Conservation (phyloP, 1,140 invertebrate species). For the Thrips palmi region DNA sequence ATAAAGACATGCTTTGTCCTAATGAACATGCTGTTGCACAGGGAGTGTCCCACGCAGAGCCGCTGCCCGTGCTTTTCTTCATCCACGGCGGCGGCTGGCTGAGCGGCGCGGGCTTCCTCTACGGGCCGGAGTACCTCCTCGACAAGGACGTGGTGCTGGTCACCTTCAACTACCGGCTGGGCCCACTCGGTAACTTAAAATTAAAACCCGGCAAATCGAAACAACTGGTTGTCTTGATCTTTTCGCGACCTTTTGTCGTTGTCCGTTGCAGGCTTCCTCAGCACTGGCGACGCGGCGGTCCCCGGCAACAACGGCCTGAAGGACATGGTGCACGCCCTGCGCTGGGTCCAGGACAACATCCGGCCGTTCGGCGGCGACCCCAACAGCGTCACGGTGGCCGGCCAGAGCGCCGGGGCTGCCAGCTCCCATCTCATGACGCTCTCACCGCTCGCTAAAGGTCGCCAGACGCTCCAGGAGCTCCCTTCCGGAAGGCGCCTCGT, state of each 20-base stretch:
- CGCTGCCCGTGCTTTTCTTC: conserved; percentile 34
- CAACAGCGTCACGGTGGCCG: conserved; percentile 24
- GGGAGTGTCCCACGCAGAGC: no score
- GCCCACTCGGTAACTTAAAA: conserved; percentile 23
- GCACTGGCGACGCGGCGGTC: conserved; percentile 14
- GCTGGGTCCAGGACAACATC: conserved; percentile 21
- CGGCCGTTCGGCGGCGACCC: conserved; percentile 22
- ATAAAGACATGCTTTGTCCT: no score
- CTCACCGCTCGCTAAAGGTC: conserved; percentile 18
- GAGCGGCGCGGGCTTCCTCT: conserved; percentile 21
- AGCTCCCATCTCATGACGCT: conserved; percentile 18
- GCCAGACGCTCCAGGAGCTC: no score
- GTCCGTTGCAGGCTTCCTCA: conserved; percentile 15
- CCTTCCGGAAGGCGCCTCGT: no score
- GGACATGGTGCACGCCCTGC: conserved; percentile 15
- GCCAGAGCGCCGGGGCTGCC: conserved; percentile 21
- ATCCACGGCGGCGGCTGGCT: conserved; percentile 42
- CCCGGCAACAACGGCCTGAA: conserved; percentile 17
- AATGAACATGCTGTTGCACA: no score
- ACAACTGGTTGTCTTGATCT: no score
- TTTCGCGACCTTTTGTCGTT: no score
- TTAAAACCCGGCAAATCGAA: no score
- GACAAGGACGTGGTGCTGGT: conserved; percentile 37
- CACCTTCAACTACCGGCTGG: conserved; percentile 41
- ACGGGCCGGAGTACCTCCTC: conserved; percentile 30